Evolutionary conservation across 2,888 invertebrate genomes (phyloP).

Genomic region (Lepidochitona cinerea): DNA sequence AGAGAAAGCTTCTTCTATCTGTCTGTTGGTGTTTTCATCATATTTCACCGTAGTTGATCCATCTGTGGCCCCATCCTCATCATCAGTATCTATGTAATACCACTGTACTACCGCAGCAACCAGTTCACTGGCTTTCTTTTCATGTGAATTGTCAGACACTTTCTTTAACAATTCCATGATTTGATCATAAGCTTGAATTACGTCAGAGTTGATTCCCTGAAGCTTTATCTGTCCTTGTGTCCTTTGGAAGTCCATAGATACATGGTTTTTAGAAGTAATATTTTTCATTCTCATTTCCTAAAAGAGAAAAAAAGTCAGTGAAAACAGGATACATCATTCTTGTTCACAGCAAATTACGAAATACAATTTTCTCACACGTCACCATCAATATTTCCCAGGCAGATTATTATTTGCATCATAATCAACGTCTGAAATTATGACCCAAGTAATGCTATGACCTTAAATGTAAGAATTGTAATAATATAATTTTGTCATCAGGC

Average conservation of each 20-base stretch:
- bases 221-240: slow-evolving; percentile 27
- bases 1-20: neutral
- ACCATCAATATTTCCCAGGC: no score
- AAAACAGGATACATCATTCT: no score
- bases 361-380: no score
- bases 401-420: no score
- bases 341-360: no score
- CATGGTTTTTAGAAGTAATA: no score
- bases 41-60: neutral
- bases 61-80: slow-evolving; percentile 17
- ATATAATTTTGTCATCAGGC: no score
- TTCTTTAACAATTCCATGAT: slow-evolving; percentile 28
- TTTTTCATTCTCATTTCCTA: no score
- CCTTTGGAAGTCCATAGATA: slow-evolving; percentile 31
- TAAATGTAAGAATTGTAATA: no score
- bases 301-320: no score
- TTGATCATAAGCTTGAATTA: slow-evolving; percentile 23
- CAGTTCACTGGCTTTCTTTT: slow-evolving; percentile 22
- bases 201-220: slow-evolving; percentile 26
- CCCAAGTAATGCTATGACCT: no score
- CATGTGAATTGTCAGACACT: slow-evolving; percentile 19
- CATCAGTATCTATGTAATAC: slow-evolving; percentile 28
- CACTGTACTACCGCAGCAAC: slow-evolving; percentile 30
- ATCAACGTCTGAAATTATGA: no score
- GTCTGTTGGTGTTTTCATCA: neutral